A percentile compares a stretch with the other conserved stretches of the same genome.
Evolutionary conservation across 2,113 vertebrate species (phyloP).

Genomic region (Ibidorhyncha struthersii): DNA sequence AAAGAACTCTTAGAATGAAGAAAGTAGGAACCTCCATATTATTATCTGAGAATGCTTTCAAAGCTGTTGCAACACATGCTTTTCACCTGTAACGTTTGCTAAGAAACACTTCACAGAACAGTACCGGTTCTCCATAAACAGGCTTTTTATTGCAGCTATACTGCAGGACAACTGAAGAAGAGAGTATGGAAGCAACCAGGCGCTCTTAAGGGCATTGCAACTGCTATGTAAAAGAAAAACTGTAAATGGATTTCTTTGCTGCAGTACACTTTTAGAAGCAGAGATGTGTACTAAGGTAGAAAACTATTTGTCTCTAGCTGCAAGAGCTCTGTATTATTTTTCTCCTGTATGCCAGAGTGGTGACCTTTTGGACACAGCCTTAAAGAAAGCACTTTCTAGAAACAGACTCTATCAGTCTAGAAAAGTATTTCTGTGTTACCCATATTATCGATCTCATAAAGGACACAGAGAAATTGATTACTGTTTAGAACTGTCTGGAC

Average conservation of each 20-base stretch:
- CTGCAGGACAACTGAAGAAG: background rate
- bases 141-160: background rate
- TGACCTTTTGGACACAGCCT: slow-evolving; percentile 13
- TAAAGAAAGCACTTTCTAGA: background rate
- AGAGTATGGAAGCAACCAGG: background rate
- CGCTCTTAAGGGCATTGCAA: slow-evolving; percentile 31
- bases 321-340: slow-evolving; percentile 26
- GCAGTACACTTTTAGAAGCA: slow-evolving; percentile 5
- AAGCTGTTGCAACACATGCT: background rate
- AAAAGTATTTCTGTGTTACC: background rate
- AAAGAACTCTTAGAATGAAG: background rate
- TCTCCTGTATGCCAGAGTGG: background rate
- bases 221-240: slow-evolving; percentile 36
- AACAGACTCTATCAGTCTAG: background rate
- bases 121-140: background rate
- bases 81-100: background rate
- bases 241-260: slow-evolving; percentile 53
- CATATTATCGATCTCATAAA: background rate
- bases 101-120: background rate
- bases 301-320: slow-evolving; percentile 38
- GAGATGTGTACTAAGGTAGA: slow-evolving; percentile 20
- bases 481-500: background rate
- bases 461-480: background rate
- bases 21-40: background rate
- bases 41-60: background rate